Conservation (phyloP, 2,888 invertebrate genomes). For the Drosophila formosana region DNA sequence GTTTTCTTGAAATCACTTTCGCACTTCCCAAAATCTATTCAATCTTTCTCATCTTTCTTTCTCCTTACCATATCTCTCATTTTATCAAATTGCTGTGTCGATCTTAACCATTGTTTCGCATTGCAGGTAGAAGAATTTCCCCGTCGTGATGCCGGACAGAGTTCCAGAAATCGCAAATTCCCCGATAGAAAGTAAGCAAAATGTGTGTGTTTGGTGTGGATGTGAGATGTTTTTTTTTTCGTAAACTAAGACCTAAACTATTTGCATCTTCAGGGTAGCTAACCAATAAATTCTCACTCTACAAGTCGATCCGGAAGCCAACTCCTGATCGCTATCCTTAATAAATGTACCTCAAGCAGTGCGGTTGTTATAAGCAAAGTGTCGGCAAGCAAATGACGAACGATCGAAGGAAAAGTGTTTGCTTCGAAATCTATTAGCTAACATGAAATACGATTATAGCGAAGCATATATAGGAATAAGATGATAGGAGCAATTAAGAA, state of each 20-base stretch:
- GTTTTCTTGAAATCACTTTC: too few species aligned
- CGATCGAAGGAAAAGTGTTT: conserved; percentile 30
- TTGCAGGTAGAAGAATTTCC: conserved; percentile 82
- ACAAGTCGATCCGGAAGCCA: conserved; percentile 37
- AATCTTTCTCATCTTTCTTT: neutral
- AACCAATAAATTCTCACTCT: conserved; percentile 27
- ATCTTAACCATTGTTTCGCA: conserved; percentile 22
- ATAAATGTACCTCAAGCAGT: conserved; percentile 75
- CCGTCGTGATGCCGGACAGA: conserved; percentile 80
- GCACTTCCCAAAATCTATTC: too few species aligned
- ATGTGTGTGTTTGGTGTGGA: neutral
- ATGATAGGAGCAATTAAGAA: conserved; percentile 53
- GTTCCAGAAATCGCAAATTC: conserved; percentile 80
- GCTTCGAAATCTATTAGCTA: conserved; percentile 63
- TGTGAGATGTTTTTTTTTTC: conserved; percentile 13
- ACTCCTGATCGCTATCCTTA: conserved; percentile 67
- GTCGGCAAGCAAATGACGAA: conserved; percentile 3
- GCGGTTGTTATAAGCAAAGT: conserved; percentile 66
- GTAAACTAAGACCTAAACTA: conserved; percentile 22
- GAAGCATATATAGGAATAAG: conserved; percentile 45
- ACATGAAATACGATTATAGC: conserved; percentile 35
- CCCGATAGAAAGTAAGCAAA: conserved; percentile 77
- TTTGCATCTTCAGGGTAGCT: conserved; percentile 56
- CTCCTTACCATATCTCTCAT: neutral
- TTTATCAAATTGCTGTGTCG: conserved; percentile 7